Percentiles rank a stretch among this genome's conserved stretches.
Conservation (phyloP, 2,888 invertebrate species). For the Anaspis maculata region DNA sequence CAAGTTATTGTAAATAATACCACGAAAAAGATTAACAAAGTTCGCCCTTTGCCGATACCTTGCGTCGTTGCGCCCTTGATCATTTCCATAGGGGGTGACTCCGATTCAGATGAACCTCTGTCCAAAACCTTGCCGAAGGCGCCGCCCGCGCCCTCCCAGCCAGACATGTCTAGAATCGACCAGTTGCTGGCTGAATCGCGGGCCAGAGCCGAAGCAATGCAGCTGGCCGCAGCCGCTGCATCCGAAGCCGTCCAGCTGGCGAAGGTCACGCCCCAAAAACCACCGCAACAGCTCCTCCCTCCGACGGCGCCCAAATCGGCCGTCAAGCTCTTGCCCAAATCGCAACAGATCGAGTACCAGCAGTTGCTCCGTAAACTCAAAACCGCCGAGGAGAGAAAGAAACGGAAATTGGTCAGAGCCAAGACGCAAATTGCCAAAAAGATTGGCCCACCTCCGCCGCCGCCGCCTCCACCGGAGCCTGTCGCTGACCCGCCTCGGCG, state of each 20-base stretch:
- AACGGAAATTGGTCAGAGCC: slow-evolving; percentile 8
- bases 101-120: slow-evolving; percentile 34
- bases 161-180: slow-evolving; percentile 22
- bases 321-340: slow-evolving; percentile 36
- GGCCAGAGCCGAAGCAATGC: slow-evolving; percentile 34
- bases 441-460: too few relatives aligned
- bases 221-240: too few relatives aligned
- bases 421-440: slow-evolving; percentile 12
- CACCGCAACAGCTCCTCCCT: too few relatives aligned
- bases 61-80: slow-evolving; percentile 34
- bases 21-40: neutral
- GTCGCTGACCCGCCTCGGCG: neutral
- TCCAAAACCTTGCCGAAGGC: slow-evolving; percentile 9
- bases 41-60: slow-evolving; percentile 4
- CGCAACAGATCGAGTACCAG: slow-evolving; percentile 39
- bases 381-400: slow-evolving; percentile 23
- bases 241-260: slow-evolving; percentile 11
- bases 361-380: slow-evolving; percentile 33
- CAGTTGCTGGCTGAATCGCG: slow-evolving; percentile 37
- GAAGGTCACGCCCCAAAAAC: too few relatives aligned
- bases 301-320: slow-evolving; percentile 23
- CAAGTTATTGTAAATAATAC: neutral
- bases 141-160: neutral
- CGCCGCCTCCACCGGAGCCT: neutral
- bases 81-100: slow-evolving; percentile 35